phyloP scores from a whole-genome alignment of 2,888 invertebrate species.

The Coecobrya sp. region DNA sequence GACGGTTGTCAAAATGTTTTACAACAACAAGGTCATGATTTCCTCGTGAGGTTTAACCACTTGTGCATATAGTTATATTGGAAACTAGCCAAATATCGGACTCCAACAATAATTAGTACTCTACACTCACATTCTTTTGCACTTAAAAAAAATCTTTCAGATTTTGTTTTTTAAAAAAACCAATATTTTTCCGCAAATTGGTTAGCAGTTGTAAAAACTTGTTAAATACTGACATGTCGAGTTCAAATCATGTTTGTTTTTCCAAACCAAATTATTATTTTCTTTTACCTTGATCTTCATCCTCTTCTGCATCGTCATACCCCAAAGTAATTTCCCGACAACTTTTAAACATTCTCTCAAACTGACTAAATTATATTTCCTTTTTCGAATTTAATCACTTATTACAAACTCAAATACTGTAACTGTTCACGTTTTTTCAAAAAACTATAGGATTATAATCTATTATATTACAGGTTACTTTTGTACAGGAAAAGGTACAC shows the following conservation, averaged over 20 bases:
- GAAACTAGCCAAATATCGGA: conserved; percentile 46
- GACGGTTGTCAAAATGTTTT: conserved; percentile 43
- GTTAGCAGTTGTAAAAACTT: background rate
- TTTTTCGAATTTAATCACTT: background rate
- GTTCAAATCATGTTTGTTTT: too few species aligned
- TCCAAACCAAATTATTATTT: background rate
- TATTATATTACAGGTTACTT: too few species aligned
- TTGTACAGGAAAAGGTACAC: background rate
- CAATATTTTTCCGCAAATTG: background rate
- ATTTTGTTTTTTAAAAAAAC: too few species aligned
- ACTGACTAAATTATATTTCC: background rate
- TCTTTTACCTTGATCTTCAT: conserved; percentile 75
- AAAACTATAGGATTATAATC: too few species aligned
- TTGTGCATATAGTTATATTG: conserved; percentile 46
- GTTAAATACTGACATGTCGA: too few species aligned
- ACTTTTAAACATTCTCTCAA: conserved; percentile 78
- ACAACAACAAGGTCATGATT: conserved; percentile 2
- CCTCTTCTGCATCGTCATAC: conserved; percentile 60
- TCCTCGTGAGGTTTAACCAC: conserved; percentile 32
- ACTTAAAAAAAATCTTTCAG: too few species aligned
- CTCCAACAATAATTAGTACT: conserved; percentile 43
- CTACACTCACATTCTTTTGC: too few species aligned
- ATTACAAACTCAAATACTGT: background rate
- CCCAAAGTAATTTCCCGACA: conserved; percentile 84
- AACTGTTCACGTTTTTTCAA: too few species aligned